Evolutionary conservation across 2,888 invertebrate species (phyloP).

Genomic region (Scelioninae gen. 2): DNA sequence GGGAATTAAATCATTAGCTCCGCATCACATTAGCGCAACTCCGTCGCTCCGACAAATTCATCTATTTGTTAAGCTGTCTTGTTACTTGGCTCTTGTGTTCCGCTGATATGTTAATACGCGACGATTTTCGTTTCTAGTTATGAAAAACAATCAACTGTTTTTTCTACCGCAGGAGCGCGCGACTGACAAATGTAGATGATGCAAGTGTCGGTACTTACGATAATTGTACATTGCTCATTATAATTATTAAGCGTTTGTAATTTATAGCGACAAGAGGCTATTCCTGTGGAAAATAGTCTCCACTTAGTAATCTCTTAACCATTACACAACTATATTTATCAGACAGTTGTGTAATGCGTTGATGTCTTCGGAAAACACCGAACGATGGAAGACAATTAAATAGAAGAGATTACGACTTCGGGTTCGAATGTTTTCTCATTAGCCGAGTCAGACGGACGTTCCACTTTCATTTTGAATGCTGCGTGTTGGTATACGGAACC

Average conservation of each 20-base stretch:
- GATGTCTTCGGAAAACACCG: constrained; percentile 40
- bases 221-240: constrained; percentile 53
- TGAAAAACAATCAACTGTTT: constrained; percentile 34
- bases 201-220: constrained; percentile 39
- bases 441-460: constrained; percentile 17
- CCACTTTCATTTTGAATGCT: constrained; percentile 37
- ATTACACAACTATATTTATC: constrained; percentile 57
- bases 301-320: constrained; percentile 45
- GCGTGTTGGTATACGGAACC: constrained; percentile 12
- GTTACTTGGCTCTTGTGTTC: constrained; percentile 27
- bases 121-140: constrained; percentile 8
- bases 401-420: constrained; percentile 44
- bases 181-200: constrained; percentile 38
- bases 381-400: constrained; percentile 49
- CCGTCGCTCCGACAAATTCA: constrained; percentile 40
- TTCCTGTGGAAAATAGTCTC: constrained; percentile 49
- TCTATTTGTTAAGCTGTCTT: constrained; percentile 43
- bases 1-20: constrained; percentile 49
- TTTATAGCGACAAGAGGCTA: constrained; percentile 53
- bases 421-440: constrained; percentile 46
- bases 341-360: constrained; percentile 44
- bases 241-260: constrained; percentile 51
- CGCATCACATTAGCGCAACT: constrained; percentile 50
- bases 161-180: constrained; percentile 6
- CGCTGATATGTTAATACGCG: constrained; percentile 42